These are phyloP conservation scores for Julus scandinavius DNA, from an alignment of 2,888 invertebrate species.

Conservation along the genomic window DNA sequence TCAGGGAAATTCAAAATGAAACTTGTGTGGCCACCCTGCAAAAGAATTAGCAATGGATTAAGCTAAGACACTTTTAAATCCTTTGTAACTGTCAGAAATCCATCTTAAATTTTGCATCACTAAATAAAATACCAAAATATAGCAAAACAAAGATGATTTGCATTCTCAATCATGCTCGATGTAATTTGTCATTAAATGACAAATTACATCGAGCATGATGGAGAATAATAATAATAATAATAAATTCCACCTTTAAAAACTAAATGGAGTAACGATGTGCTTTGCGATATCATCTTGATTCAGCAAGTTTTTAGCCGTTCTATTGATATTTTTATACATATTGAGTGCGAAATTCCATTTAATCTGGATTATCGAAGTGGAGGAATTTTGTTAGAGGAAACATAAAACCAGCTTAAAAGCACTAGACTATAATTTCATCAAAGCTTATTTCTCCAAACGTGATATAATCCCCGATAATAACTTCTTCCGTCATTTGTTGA, in stretches of 20 bases:
- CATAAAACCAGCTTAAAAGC: background rate
- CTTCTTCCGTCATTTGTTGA: background rate
- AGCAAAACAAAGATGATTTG: background rate
- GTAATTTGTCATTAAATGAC: too few relatives aligned
- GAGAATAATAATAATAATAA: too few relatives aligned
- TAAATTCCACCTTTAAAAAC: too few relatives aligned
- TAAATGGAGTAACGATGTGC: background rate
- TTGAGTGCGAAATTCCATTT: background rate
- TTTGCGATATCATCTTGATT: background rate
- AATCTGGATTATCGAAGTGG: background rate
- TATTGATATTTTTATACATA: background rate
- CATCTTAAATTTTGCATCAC: too few relatives aligned
- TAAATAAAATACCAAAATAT: too few relatives aligned
- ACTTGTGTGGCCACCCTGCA: too few relatives aligned
- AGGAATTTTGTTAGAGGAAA: background rate
- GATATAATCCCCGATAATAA: background rate
- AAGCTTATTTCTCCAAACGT: background rate
- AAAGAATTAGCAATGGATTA: too few relatives aligned
- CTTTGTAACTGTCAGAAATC: too few relatives aligned
- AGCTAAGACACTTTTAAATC: too few relatives aligned
- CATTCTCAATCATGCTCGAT: background rate
- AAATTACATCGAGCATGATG: too few relatives aligned
- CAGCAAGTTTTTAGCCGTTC: background rate
- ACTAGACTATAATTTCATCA: background rate
- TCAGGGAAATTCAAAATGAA: too few relatives aligned